Evolutionary conservation across 92 coral and sea anemone species (phyloP).

Genomic region (Chrysogorgia sp.): DNA sequence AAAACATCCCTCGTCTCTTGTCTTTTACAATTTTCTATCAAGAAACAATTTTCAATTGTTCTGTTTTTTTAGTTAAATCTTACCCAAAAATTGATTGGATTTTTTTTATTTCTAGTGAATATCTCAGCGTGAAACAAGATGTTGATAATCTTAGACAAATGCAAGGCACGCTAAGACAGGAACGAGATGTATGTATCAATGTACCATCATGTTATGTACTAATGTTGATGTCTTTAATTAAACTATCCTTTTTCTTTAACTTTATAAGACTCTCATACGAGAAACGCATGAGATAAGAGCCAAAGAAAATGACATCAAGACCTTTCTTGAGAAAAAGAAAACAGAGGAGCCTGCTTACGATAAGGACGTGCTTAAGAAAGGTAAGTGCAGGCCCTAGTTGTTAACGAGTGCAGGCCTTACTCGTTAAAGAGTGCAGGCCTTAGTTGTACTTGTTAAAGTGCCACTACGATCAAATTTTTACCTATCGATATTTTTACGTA

Average conservation of each 20-base stretch:
- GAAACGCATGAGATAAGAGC: conserved; percentile 70
- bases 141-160: conserved; percentile 71
- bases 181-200: conserved; percentile 83
- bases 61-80: too few species aligned
- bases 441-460: too few species aligned
- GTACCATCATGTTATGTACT: background rate
- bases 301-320: conserved; percentile 78
- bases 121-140: conserved; percentile 62
- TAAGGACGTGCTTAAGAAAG: conserved; percentile 71
- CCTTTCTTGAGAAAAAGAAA: conserved; percentile 62
- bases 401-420: too few species aligned
- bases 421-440: too few species aligned
- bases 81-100: background rate
- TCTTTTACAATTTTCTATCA: too few species aligned
- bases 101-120: conserved; percentile 63
- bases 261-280: conserved; percentile 70
- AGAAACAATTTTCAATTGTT: too few species aligned
- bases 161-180: conserved; percentile 60
- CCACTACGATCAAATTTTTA: too few species aligned
- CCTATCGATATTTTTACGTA: too few species aligned
- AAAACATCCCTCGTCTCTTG: too few species aligned
- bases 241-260: background rate
- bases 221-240: background rate
- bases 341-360: conserved; percentile 49
- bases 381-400: too few species aligned